phyloP scores from a whole-genome alignment of 2,888 invertebrate species.

The Sepiola atlantica region DNA sequence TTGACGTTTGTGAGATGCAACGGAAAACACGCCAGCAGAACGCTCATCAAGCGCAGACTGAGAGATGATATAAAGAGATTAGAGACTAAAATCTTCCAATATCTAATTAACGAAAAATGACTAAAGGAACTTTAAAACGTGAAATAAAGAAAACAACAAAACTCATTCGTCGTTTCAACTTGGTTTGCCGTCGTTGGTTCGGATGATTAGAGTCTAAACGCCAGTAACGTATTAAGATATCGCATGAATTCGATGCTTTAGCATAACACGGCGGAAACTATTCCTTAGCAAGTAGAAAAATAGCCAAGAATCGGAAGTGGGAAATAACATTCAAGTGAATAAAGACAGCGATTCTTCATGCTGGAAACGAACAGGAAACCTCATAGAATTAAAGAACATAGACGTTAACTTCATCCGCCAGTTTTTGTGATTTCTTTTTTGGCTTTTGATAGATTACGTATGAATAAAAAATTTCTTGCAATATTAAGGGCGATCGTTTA shows the following conservation, averaged over 20 bases:
- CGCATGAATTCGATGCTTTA: not conserved
- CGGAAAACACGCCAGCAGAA: not conserved
- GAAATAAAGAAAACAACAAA: not conserved
- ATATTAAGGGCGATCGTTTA: too few species aligned
- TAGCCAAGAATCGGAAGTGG: not conserved
- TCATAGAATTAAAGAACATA: too few species aligned
- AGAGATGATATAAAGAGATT: not conserved
- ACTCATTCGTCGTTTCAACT: too few species aligned
- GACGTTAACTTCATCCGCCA: too few species aligned
- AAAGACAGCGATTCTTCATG: not conserved
- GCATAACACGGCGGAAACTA: not conserved
- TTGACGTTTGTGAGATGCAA: not conserved
- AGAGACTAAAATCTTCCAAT: slow-evolving; percentile 5
- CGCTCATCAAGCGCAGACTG: not conserved
- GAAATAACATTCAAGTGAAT: not conserved
- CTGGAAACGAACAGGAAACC: too few species aligned
- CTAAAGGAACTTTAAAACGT: not conserved
- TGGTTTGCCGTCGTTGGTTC: not conserved
- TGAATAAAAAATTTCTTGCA: too few species aligned
- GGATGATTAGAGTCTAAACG: not conserved
- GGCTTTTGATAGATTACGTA: too few species aligned
- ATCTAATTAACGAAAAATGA: slow-evolving; percentile 11
- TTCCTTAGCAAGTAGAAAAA: not conserved
- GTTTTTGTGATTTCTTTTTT: too few species aligned
- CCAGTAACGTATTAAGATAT: not conserved